Base-by-base conservation (phyloP, 1,140 invertebrate genomes). In the Habropoda laboriosa region DNA sequence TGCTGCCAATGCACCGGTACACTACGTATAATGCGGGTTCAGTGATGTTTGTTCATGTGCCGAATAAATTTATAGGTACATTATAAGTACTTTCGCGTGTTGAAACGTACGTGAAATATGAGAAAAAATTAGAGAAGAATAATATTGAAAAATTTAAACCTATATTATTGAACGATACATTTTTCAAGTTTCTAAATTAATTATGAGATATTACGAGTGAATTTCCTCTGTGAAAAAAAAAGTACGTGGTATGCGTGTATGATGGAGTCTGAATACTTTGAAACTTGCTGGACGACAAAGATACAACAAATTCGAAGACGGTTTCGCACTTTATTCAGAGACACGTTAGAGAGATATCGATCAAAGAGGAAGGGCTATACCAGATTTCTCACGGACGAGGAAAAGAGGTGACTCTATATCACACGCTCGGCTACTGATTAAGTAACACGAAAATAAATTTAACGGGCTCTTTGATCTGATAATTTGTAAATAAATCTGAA, bases 331-430 rank as follows among this genome's bases (percentile, higher is more conserved):
- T 74, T 91, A 12, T 38, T 92, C 7, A 81, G 84, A 30, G 75
- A 84, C 3, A 68, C 84, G 0, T 40, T 86, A 7, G 83, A 85
- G 0, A 83, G 72, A 51, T 90, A 82, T 49, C 66, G 68, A 32
- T 75, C 86, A 3, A 94, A 93, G 80, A 91, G 88, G 66, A 94
- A 93, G 80, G 93, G 93, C 27, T 94, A 94, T 78, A 90, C 88
- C 47, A 92, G 86, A 81, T 94, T 94, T 86, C 87, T 93, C 0
- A 93, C 93, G n/a, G 94, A 94, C 63, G 94, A 94, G 72, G 94
- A 94, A 79, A 88, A 91, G 86, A 94, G 94, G 94, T 87, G 67
- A 73, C n/a, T 58, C 7, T 42, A 3, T 18, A 21, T 21, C 47
- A 35, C 0, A 42, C 35, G 18, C 24, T 71, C 3, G 24, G 0